Conservation (phyloP, 2,113 vertebrate species). For the Brachyhypopomus occidentalis region DNA sequence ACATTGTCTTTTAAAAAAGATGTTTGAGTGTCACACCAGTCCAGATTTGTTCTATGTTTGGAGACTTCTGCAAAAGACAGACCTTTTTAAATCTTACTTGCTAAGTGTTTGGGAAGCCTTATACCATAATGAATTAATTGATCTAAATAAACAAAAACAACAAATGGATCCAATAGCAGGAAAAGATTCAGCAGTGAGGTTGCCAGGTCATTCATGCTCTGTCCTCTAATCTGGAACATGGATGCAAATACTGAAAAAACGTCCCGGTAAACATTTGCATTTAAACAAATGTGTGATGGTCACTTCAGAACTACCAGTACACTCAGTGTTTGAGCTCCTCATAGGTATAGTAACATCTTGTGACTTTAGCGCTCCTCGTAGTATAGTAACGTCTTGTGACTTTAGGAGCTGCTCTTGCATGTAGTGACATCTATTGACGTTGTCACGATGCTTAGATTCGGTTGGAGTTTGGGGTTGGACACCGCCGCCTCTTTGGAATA, state of each 20-base stretch:
- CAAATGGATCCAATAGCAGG: constrained; percentile 14
- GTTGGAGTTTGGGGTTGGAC: constrained; percentile 57
- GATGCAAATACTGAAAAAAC: constrained; percentile 79
- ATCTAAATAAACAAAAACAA: background rate
- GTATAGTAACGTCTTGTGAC: constrained; percentile 37
- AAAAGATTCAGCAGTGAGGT: constrained; percentile 24
- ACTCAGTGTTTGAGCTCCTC: constrained; percentile 61
- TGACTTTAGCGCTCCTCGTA: constrained; percentile 56
- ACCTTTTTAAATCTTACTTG: no score
- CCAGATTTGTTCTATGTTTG: no score
- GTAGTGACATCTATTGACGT: constrained; percentile 38
- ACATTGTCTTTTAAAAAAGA: no score
- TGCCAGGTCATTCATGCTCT: constrained; percentile 34
- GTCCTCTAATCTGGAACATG: constrained; percentile 71
- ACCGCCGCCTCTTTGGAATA: constrained; percentile 59
- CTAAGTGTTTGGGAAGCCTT: no score
- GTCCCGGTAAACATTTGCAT: constrained; percentile 79
- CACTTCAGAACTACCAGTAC: constrained; percentile 70
- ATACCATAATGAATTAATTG: no score
- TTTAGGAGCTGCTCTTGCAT: constrained; percentile 55
- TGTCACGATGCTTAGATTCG: constrained; percentile 65
- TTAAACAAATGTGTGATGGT: constrained; percentile 79
- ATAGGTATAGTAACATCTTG: constrained; percentile 36
- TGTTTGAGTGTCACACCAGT: no score
- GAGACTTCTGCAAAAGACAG: no score